A percentile compares a stretch with the other conserved stretches of the same genome.
Conservation (phyloP, 2,888 invertebrate genomes). For the Elgonia sp. region DNA sequence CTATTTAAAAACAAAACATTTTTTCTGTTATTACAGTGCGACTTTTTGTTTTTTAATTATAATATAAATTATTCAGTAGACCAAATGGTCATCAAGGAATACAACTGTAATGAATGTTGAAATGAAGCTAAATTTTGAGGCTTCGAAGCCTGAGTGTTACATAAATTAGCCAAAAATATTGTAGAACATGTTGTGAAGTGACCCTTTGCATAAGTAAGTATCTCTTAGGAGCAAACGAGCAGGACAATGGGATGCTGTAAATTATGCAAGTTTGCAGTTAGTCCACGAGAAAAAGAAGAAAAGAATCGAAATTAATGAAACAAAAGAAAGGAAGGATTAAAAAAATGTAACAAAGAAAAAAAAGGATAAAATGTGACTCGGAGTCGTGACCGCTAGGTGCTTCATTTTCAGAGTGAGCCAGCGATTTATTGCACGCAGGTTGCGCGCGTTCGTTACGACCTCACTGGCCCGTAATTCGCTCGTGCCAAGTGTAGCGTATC, state of each 20-base stretch:
- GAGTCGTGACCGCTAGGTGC: slow-evolving; percentile 66
- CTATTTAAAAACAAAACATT: no score
- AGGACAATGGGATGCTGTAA: slow-evolving; percentile 55
- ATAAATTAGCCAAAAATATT: slow-evolving; percentile 62
- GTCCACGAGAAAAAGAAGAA: slow-evolving; percentile 41
- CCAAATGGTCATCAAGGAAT: background rate
- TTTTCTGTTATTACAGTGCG: no score
- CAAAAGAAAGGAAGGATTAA: slow-evolving; percentile 48
- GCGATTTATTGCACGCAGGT: slow-evolving; percentile 71
- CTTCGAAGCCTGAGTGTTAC: slow-evolving; percentile 39
- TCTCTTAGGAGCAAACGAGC: slow-evolving; percentile 64
- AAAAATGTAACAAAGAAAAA: slow-evolving; percentile 35
- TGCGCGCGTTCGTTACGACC: slow-evolving; percentile 64
- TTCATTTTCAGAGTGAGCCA: slow-evolving; percentile 68
- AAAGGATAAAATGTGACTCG: slow-evolving; percentile 40
- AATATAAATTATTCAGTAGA: no score
- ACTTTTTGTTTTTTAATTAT: no score
- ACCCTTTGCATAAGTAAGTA: slow-evolving; percentile 66
- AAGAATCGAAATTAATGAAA: slow-evolving; percentile 67
- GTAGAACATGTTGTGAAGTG: slow-evolving; percentile 62
- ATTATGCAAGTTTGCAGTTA: slow-evolving; percentile 64
- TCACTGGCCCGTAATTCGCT: slow-evolving; percentile 67
- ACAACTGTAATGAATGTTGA: slow-evolving; percentile 39
- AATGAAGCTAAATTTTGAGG: slow-evolving; percentile 29
- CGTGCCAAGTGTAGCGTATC: slow-evolving; percentile 59